Evolutionary conservation across 2,113 vertebrate species (phyloP), one percentile per base, ranked within the genome.

Genomic region (Cercocebus atys): DNA sequence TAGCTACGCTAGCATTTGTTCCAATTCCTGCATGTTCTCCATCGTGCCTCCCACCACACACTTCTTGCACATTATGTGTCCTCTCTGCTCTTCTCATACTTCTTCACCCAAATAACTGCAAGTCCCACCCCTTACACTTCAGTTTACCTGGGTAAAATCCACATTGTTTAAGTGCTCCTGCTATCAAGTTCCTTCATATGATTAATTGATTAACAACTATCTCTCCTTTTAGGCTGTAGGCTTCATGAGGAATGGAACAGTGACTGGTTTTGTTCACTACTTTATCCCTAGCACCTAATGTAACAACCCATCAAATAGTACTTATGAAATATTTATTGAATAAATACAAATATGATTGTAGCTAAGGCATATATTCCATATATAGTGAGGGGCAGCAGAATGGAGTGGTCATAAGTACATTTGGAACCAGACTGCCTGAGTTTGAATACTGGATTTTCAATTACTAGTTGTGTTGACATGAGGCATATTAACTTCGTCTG

Each of bases 1-100:
- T 10, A 10, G 16, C 16, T 13, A 5, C 0, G 30, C 14, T 8
- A 6, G 8, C 20, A 43, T 84, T 23, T 30, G n/a, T 3, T 47
- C 23, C n/a, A 8, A 17, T 1, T 38, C 8, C 43, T 52, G 8
- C 73, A 22, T 43, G 5, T 11, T 47, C 76, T 1, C 18, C 3
- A 16, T 4, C 13, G 11, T 57, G 20, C 45, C n/a, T 72, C 18
- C 22, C n/a, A n/a, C 25, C 35, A 38, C 32, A 23, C 2, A 43
- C 38, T 45, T 45, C 8, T 52, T 4, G 50, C 20, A 8, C 2
- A 50, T 1, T 64, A 47, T 45, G 14, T 66, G 6, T 40, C 40
- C 8, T 78, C 23, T 79, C 76, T 68, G 45, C 9, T n/a, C 27
- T 43, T 90, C 17, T 25, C 8, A 70, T 18, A 59, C 4, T 8